Base-by-base conservation (phyloP, 2,113 vertebrate genomes). In the Clarias magur region DNA sequence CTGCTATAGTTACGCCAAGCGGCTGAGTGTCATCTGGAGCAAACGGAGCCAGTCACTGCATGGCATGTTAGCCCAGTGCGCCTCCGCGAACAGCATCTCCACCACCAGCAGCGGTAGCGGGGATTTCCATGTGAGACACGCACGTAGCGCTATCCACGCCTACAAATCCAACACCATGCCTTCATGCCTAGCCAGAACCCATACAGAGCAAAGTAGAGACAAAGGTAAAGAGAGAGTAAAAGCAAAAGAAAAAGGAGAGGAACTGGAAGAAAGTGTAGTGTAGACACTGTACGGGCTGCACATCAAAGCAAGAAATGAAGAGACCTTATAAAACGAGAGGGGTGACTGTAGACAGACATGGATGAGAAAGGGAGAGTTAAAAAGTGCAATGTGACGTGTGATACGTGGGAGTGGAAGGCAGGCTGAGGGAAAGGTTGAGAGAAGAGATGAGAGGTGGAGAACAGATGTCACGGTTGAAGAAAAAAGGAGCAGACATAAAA, bases 41-140 rank as follows among this genome's bases (percentile, higher is more conserved):
- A 93, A 94, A 23, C 92, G 95, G 67, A 96, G 96, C 89, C 96
- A 96, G 89, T 96, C 96, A 1, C 92, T 96, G 67, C 96, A 96
- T 0, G 95, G 96, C 84, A 91, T 95, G 90, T 93, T 96, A 75
- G 92, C 92, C 48, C 19, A 94, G 82, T 91, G 95, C 12, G 86
- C 91, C 0, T 91, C 92, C 3, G 83, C 85, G 5, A 82, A 88
- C 90, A 91, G 90, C 5, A 89, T 88, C n/a, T 88, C 89, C 70
- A 87, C 87, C 23, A 84, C 76, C 75, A 80, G 82, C 86, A 84
- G 85, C n/a, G 86, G 82, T 65, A 80, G 87, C 15, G 70, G 34
- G 3, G 87, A 86, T 38, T 54, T 85, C 11, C 88, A 82, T 9
- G 12, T 30, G 11, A 87, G 67, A 53, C 83, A 81, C 11, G 48